Evolutionary conservation across 2,797 vertebrate genomes (phyloP), one percentile per base, ranked within the genome.

Genomic region (Channallabes apus): DNA sequence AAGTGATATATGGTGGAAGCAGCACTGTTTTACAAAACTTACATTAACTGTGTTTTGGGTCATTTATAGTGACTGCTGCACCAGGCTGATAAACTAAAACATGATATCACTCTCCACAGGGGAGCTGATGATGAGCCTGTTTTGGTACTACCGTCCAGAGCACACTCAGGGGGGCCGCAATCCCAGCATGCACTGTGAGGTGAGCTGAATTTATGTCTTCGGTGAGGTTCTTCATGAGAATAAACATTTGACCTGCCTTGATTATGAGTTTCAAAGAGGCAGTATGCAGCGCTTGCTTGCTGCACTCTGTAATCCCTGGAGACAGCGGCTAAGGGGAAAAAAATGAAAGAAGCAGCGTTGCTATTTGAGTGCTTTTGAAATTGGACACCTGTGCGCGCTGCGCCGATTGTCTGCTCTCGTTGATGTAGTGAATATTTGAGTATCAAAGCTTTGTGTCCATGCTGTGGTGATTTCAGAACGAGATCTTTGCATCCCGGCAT

Each of bases 101-200:
- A 62, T 87, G 29, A 76, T 84, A 71, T 78, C 65, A 79, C 78
- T 86, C 78, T 84, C 83, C 85, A 61, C 91, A 99, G 98, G 98
- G 90, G 98, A 99, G 93, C 94, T 99, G 95, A 99, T 99, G 97
- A 99, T 99, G 98, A 99, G 98, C 92, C 96, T 99, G 92, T 96
- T 99, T 94, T 99, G 98, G 98, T 99, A 99, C 94, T 99, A 99
- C 94, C 96, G 98, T 91, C 98, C 98, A 78, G 98, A 99, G 94
- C 98, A 99, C 96, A 98, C 98, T 89, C 98, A 99, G 93, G 98
- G 97, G 88, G 97, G 98, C 87, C 96, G 95, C 89, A 98, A 95
- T 92, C 96, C 97, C 93, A 96, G 95, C 89, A 93, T 97, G 93
- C 97, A 99, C 91, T 97, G 95, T 94, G 95, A 99, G 97, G 98